Evolutionary conservation across 2,113 vertebrate genomes (phyloP).

Genomic region (Crotophaga sulcirostris): DNA sequence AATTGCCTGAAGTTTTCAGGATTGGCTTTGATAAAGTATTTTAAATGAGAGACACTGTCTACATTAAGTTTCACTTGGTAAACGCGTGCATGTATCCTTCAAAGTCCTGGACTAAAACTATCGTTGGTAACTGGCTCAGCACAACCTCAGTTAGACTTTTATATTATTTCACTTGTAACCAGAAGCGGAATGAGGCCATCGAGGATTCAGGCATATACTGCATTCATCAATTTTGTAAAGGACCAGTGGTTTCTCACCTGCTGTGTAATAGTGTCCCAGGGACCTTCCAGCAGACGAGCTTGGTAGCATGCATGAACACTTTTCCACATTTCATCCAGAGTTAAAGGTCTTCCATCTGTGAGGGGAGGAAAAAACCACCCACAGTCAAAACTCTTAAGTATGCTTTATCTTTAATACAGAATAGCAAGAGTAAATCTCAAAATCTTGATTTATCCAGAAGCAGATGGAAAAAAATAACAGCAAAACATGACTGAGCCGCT

Average conservation of each 20-base stretch:
- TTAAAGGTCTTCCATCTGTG: conserved; percentile 87
- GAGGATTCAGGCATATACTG: not conserved
- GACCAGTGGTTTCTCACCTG: conserved; percentile 78
- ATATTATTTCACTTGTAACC: not conserved
- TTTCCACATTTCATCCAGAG: conserved; percentile 87
- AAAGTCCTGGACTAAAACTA: not conserved
- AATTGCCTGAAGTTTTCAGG: not conserved
- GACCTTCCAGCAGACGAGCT: conserved; percentile 76
- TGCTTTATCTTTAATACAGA: not conserved
- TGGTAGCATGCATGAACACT: conserved; percentile 83
- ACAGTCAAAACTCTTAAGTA: not conserved
- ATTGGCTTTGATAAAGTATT: not conserved
- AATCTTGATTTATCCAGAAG: not conserved
- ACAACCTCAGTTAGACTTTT: not conserved
- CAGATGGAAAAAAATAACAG: not conserved
- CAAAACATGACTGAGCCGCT: not conserved
- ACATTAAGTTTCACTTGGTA: not conserved
- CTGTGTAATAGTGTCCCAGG: conserved; percentile 89
- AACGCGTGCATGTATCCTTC: not conserved
- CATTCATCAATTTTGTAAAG: not conserved
- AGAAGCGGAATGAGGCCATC: not conserved
- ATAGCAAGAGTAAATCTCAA: not conserved
- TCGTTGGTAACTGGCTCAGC: not conserved
- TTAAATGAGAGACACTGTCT: not conserved
- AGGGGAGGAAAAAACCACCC: not conserved